Evolutionary conservation across 1,140 invertebrate species (phyloP), one percentile per base, ranked within the genome.

Genomic region (Triops cancriformis): DNA sequence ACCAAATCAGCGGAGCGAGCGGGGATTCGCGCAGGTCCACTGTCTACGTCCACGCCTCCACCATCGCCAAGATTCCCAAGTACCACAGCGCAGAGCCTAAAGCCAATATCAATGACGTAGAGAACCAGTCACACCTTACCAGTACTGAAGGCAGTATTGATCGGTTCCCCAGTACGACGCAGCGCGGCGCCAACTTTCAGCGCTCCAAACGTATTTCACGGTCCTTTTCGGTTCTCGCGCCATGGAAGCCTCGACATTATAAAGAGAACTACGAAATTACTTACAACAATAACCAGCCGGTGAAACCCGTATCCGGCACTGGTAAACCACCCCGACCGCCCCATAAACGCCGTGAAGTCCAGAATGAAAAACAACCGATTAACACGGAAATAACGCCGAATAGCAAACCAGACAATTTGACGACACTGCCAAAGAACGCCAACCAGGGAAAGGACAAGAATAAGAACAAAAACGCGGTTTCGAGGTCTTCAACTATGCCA

Each of bases 221-320:
- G 51, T 93, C 92, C 41, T 92, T 94, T 79, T 93, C 92, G 4
- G 90, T 94, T 72, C 87, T 94, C 79, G 91, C 93, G 0, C 93
- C 93, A 1, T 94, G 93, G 92, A 90, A 90, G 77, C 93, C 93
- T 1, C 87, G 89, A 72, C 88, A 91, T 81, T 89, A 89, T 80
- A 87, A 87, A 79, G 91, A 92, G 81, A 88, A 88, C 74, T 89
- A 90, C 83, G 91, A 93, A 84, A 91, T 94, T 23, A 91, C 93
- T 82, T 94, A 94, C 84, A 91, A 82, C 74, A 81, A 81, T 77
- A 81, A 75, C 73, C 79, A 74, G 42, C 79, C 72, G 64, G 74
- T 26, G 78, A 79, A 43, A 79, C 78, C 9, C 76, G 78, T 27
- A 76, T 64, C 27, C 73, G 75, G 64, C 42, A 64, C 28, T 37